Percentiles rank a stretch among this genome's conserved stretches.
These are phyloP conservation scores for Hedya salicella DNA, from an alignment of 2,888 invertebrate species.

Conservation along the genomic window DNA sequence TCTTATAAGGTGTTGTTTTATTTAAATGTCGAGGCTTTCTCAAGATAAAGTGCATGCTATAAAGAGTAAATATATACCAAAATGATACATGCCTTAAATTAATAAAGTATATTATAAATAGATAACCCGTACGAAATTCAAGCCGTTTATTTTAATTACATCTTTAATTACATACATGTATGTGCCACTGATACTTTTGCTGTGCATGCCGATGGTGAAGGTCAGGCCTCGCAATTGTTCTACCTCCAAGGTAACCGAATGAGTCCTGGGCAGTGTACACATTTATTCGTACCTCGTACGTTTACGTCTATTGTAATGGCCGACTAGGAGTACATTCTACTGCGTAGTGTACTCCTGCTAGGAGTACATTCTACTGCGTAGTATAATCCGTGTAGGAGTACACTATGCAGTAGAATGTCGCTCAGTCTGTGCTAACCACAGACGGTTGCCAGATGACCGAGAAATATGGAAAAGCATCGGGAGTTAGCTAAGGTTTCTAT, in stretches of 20 bases:
- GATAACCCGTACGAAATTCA: slow-evolving; percentile 4
- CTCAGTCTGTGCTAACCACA: too few relatives aligned
- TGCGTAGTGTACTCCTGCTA: too few relatives aligned
- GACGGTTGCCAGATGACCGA: too few relatives aligned
- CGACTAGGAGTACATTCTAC: too few relatives aligned
- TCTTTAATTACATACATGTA: slow-evolving; percentile 12
- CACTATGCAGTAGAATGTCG: slow-evolving; percentile 21
- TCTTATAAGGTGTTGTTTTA: slow-evolving; percentile 7
- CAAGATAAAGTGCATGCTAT: slow-evolving; percentile 13
- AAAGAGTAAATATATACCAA: not conserved
- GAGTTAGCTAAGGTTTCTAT: too few relatives aligned
- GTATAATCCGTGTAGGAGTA: too few relatives aligned
- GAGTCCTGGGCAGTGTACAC: slow-evolving; percentile 9
- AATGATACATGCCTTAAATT: not conserved
- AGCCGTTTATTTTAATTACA: slow-evolving; percentile 19
- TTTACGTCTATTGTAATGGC: slow-evolving; percentile 25
- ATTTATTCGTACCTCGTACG: not conserved
- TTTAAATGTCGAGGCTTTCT: slow-evolving; percentile 26
- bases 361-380: too few relatives aligned
- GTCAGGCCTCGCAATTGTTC: slow-evolving; percentile 34
- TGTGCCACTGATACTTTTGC: slow-evolving; percentile 34
- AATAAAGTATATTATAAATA: not conserved
- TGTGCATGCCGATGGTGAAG: slow-evolving; percentile 28
- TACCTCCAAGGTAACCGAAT: slow-evolving; percentile 26
- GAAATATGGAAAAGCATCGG: too few relatives aligned